A percentile compares a stretch with the other conserved stretches of the same genome.
Evolutionary conservation across 2,888 invertebrate genomes (phyloP).

Genomic region (Lamellibrachia columna): DNA sequence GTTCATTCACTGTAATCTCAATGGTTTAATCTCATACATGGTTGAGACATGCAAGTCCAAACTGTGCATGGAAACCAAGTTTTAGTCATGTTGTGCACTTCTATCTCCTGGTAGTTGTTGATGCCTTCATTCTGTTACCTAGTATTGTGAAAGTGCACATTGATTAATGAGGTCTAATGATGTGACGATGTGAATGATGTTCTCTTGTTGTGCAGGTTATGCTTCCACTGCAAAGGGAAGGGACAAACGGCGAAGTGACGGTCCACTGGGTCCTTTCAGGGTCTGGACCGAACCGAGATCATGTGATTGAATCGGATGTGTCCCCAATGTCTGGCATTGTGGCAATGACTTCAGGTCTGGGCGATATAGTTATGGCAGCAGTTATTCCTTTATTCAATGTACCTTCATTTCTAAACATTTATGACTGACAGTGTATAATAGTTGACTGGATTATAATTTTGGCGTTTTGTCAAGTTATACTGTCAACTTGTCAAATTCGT

Average conservation of each 20-base stretch:
- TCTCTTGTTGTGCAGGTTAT: conserved; percentile 43
- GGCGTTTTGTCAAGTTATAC: too few species aligned
- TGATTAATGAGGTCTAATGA: neutral
- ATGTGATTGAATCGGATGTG: conserved; percentile 53
- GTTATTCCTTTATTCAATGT: neutral
- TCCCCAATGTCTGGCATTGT: conserved; percentile 49
- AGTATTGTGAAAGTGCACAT: too few species aligned
- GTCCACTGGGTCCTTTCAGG: conserved; percentile 55
- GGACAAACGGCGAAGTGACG: conserved; percentile 57
- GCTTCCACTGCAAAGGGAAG: conserved; percentile 54
- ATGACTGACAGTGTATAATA: neutral
- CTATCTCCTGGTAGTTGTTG: too few species aligned
- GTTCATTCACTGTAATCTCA: too few species aligned
- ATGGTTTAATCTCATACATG: too few species aligned
- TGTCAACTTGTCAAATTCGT: too few species aligned
- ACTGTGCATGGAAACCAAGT: too few species aligned
- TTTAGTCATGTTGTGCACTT: too few species aligned
- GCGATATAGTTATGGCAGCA: neutral
- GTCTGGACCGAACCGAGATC: conserved; percentile 42
- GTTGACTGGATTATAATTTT: too few species aligned
- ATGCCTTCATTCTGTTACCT: too few species aligned
- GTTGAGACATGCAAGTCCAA: too few species aligned
- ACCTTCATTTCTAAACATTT: neutral
- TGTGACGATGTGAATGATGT: neutral
- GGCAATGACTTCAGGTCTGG: conserved; percentile 51